Evolutionary conservation across 2,888 invertebrate genomes (phyloP).

Genomic region (Oscheius sp.): DNA sequence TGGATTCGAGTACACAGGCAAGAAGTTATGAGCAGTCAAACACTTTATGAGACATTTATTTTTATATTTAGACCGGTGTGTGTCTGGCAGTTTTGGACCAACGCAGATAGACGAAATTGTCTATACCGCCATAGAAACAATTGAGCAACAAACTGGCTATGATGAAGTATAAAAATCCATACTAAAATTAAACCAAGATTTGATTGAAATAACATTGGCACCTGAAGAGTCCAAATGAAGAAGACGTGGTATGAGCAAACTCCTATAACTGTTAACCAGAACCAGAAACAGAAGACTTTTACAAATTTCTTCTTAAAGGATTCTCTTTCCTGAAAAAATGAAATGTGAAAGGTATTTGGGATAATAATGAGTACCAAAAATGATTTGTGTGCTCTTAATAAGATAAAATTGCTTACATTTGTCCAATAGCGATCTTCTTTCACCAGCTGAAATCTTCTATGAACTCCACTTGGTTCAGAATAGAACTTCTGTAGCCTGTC

Average conservation of each 20-base stretch:
- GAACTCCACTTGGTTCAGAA: slow-evolving; percentile 55
- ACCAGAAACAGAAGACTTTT: slow-evolving; percentile 61
- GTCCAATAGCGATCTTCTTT: slow-evolving; percentile 60
- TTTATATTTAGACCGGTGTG: slow-evolving; percentile 1
- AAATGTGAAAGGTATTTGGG: neutral
- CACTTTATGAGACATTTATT: slow-evolving; percentile 11
- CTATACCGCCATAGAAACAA: slow-evolving; percentile 68
- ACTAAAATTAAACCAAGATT: slow-evolving; percentile 46
- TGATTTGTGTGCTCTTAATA: too few relatives aligned
- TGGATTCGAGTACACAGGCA: slow-evolving; percentile 18
- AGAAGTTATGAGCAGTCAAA: slow-evolving; percentile 2
- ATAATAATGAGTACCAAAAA: neutral
- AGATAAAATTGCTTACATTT: slow-evolving; percentile 48
- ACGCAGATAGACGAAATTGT: slow-evolving; percentile 55
- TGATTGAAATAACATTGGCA: slow-evolving; percentile 20
- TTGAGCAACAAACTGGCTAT: slow-evolving; percentile 59
- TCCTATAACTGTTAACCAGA: slow-evolving; percentile 63
- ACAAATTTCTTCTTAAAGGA: slow-evolving; percentile 49
- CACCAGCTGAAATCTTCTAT: slow-evolving; percentile 58
- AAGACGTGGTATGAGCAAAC: slow-evolving; percentile 66
- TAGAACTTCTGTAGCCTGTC: slow-evolving; percentile 62
- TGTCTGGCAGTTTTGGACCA: slow-evolving; percentile 46
- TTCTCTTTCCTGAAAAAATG: slow-evolving; percentile 51
- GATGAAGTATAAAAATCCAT: slow-evolving; percentile 63
- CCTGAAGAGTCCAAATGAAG: slow-evolving; percentile 65